Percentiles rank a stretch among this genome's conserved stretches.
phyloP scores from a whole-genome alignment of 92 coral and sea anemone species.

The Parazoanthus atlanticus region DNA sequence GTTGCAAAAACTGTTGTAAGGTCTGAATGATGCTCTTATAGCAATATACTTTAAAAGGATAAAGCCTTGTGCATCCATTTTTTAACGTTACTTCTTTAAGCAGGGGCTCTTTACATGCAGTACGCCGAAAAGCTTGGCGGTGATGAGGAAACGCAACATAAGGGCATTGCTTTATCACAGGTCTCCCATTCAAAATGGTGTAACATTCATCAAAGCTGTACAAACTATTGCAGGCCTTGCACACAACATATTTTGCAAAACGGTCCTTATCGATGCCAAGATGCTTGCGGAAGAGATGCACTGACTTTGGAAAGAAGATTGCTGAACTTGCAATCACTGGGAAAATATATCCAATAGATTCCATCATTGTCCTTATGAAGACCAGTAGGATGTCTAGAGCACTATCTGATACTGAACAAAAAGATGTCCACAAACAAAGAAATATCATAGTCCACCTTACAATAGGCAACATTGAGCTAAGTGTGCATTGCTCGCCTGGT shows the following conservation, averaged over 20 bases:
- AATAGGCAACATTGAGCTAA: too few relatives aligned
- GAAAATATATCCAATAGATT: slow-evolving; percentile 21
- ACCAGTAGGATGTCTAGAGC: slow-evolving; percentile 46
- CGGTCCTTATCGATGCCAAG: slow-evolving; percentile 59
- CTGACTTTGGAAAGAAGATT: slow-evolving; percentile 52
- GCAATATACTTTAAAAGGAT: slow-evolving; percentile 57
- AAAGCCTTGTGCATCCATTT: slow-evolving; percentile 9
- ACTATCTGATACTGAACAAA: slow-evolving; percentile 46
- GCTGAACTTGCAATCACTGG: slow-evolving; percentile 37
- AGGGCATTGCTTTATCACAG: not conserved
- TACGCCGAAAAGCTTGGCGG: not conserved
- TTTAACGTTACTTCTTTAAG: slow-evolving; percentile 38
- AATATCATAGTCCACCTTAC: slow-evolving; percentile 54
- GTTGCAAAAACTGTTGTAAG: slow-evolving; percentile 39
- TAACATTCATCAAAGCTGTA: slow-evolving; percentile 43
- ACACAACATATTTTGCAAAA: slow-evolving; percentile 58
- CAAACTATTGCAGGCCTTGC: slow-evolving; percentile 58
- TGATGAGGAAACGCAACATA: too few relatives aligned
- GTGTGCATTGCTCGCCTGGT: too few relatives aligned
- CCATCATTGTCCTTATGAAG: slow-evolving; percentile 27
- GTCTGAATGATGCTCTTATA: slow-evolving; percentile 48
- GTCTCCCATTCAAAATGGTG: slow-evolving; percentile 2
- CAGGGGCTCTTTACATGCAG: not conserved
- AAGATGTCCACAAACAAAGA: slow-evolving; percentile 51
- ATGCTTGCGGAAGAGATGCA: slow-evolving; percentile 50